Evolutionary conservation across 2,113 vertebrate genomes (phyloP), one percentile per base, ranked within the genome.

Genomic region (Argyrosomus japonicus): DNA sequence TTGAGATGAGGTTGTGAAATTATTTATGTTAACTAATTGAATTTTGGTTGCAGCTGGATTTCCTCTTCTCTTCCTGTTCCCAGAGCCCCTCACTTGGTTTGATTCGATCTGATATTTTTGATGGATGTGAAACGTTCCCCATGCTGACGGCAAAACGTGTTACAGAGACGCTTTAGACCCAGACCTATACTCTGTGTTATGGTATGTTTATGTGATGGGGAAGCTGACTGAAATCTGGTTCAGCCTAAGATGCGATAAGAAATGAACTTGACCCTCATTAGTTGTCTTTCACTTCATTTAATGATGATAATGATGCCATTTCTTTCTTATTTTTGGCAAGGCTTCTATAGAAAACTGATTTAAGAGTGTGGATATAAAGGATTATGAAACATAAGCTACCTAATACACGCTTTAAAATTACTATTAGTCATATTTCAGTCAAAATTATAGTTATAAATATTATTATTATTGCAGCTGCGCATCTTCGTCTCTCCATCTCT

Each of bases 1-100:
- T 17, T 45, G 51, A 70, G 77, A 70, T 32, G 57, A 77, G 25
- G 14, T 36, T 36, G 40, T 58, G 25, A 57, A 68, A 68, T 68
- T 3, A 57, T 68, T 47, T 48, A 9, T 57, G 25, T 68, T 58
- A 23, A 77, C 13, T 58, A 4, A 29, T 12, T 68, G 1, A 3
- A 40, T 51, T 25, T 61, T 48, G 25, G 18, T 36, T 40, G 27
- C 27, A 50, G 54, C 27, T 48, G 15, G 53, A 18, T 29, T 36
- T 23, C 27, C 10, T 60, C 25, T 58, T 25, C 43, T 23, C 8
- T 48, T 32, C 58, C 25, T n/a, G 40, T 60, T 29, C 48, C 12
- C 68, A 40, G 29, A 36, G 68, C 27, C 6, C 19, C 9, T 54
- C 9, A 11, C 19, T 17, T 19, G 29, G 53, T 45, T 53, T 56